A percentile compares a stretch with the other conserved stretches of the same genome.
phyloP scores from a whole-genome alignment of 1,140 invertebrate genomes.

The Anastrepha ludens region DNA sequence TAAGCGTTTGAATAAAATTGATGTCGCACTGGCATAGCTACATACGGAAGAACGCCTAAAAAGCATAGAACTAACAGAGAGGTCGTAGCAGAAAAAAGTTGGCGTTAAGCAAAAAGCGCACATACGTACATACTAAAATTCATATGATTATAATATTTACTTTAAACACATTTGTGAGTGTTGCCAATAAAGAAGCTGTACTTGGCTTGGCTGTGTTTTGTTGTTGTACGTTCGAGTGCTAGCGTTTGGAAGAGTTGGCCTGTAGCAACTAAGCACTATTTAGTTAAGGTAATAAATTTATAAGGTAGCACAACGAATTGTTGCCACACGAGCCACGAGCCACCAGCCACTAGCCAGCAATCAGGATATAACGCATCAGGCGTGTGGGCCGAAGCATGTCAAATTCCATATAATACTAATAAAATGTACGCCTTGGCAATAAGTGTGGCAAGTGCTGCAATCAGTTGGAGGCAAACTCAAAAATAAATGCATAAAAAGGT shows the following conservation, averaged over 20 bases:
- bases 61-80: no score
- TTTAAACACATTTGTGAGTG: background rate
- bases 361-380: background rate
- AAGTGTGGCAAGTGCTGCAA: constrained; percentile 45
- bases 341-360: background rate
- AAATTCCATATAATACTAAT: background rate
- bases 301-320: constrained; percentile 43
- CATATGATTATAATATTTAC: background rate
- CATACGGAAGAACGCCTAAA: background rate
- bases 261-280: constrained; percentile 20
- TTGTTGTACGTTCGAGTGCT: background rate
- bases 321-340: constrained; percentile 10
- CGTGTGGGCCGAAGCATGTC: constrained; percentile 37
- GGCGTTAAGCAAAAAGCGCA: background rate
- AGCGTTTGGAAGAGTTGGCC: background rate
- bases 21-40: background rate
- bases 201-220: background rate
- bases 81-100: background rate
- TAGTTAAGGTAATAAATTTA: constrained; percentile 44
- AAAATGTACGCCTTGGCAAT: background rate
- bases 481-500: constrained; percentile 14
- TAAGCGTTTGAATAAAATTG: constrained; percentile 22
- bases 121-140: background rate
- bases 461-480: background rate
- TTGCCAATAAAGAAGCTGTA: no score